Evolutionary conservation across 2,113 vertebrate genomes (phyloP), one percentile per base, ranked within the genome.

Genomic region (Tragulus kanchil): DNA sequence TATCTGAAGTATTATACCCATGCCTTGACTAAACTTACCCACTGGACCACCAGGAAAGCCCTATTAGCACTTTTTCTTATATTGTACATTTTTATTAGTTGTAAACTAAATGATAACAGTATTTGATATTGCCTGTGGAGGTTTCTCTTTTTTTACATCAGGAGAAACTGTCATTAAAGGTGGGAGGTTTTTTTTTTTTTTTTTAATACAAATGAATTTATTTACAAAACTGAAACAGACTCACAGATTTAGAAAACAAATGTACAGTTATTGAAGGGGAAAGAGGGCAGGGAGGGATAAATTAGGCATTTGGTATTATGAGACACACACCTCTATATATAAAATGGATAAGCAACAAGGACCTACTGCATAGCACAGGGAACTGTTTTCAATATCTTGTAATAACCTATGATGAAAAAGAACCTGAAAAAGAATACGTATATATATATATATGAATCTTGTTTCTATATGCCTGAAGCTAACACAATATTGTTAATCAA

Each of bases 71-170:
- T 95, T 45, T 93, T 85, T 87, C 26, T 93, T 90, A 73, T 15
- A 54, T 62, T 90, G 89, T 69, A 77, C 14, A 83, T 91, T 86
- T 67, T 90, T 94, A 21, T 54, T 86, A 95, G 78, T 75, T 25
- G 87, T 83, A 85, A 94, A 95, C 15, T 7, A 85, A 28, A 42
- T 64, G 2, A 94, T 31, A 26, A 36, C 14, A 73, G 45, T 59
- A 64, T 82, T 82, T 56, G n/a, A 54, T 78, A 58, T 78, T 89
- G 10, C 7, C 21, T 84, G 3, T 69, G 13, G 95, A 79, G 52
- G 69, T 12, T 36, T 36, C 36, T 36, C 36, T 36, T 67, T 75
- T 94, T 83, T 81, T 93, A 3, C 58, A 89, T 91, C 23, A 89
- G 2, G 21, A 94, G 36, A 89, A 17, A 83, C 14, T 77, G 48